These are phyloP conservation scores for Shinisaurus crocodilurus DNA, from an alignment of 2,113 vertebrate genomes.

Conservation along the genomic window DNA sequence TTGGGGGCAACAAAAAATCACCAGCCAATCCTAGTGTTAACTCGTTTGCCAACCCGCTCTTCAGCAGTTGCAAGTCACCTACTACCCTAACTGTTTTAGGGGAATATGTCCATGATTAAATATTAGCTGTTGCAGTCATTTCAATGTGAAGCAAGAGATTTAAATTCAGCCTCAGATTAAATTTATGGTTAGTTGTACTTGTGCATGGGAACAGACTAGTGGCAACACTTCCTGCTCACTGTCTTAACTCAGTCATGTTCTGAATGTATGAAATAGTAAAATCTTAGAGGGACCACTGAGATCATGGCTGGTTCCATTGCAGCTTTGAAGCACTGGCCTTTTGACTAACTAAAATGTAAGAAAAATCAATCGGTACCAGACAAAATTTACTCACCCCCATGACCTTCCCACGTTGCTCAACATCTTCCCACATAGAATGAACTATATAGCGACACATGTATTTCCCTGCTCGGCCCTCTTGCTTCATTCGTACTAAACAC, in stretches of 20 bases:
- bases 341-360: background rate
- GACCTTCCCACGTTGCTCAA: constrained; percentile 94
- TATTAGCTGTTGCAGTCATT: background rate
- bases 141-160: background rate
- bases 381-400: constrained; percentile 90
- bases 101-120: background rate
- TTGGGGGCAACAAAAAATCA: too few relatives aligned
- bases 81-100: background rate
- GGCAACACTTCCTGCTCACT: background rate
- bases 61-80: background rate
- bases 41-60: too few relatives aligned
- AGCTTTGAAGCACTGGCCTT: background rate
- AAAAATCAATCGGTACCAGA: background rate
- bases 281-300: constrained; percentile 6
- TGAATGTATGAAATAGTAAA: background rate
- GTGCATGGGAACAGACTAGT: background rate
- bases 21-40: too few relatives aligned
- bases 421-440: constrained; percentile 98
- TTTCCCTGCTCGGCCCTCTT: constrained; percentile 93
- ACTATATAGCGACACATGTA: constrained; percentile 97
- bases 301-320: background rate
- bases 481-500: constrained; percentile 96
- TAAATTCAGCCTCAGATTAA: constrained; percentile 14
- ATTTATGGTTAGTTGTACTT: background rate
- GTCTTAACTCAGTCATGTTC: constrained; percentile 5